These are phyloP conservation scores for Heterocephalus glaber DNA, from an alignment of 2,113 vertebrate genomes.

Conservation along the genomic window DNA sequence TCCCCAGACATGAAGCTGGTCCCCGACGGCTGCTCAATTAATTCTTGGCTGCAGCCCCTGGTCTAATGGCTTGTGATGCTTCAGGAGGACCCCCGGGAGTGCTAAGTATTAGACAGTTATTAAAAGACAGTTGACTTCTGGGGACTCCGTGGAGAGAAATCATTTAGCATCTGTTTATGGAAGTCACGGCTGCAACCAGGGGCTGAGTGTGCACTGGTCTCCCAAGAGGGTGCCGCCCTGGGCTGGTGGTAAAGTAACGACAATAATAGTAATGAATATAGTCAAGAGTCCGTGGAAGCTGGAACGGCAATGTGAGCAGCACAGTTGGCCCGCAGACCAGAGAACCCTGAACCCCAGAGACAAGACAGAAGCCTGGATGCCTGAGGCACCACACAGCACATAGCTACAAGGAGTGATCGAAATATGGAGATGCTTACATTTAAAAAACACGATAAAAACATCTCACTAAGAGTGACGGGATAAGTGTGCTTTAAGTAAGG, in stretches of 20 bases:
- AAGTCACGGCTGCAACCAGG: background rate
- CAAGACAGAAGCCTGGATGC: accelerated
- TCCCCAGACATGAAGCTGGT: background rate
- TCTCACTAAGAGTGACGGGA: background rate
- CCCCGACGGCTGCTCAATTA: background rate
- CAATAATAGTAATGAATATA: accelerated
- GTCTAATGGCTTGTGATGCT: background rate
- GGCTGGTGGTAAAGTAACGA: accelerated
- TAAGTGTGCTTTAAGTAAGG: background rate
- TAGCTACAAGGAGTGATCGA: background rate
- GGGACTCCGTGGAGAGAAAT: background rate
- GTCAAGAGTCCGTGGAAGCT: accelerated
- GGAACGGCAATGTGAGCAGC: accelerated
- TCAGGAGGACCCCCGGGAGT: background rate
- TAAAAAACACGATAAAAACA: background rate
- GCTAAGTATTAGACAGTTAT: constrained; percentile 29
- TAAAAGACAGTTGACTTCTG: constrained; percentile 53
- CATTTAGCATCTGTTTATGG: background rate
- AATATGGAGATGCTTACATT: background rate
- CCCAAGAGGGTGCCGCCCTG: accelerated
- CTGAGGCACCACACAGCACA: accelerated
- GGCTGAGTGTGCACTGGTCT: accelerated
- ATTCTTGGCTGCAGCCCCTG: background rate
- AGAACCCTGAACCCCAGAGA: background rate
- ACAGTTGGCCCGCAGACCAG: accelerated